Base-by-base conservation (phyloP, 1,140 invertebrate species). In the Macrobrachium nipponense region DNA sequence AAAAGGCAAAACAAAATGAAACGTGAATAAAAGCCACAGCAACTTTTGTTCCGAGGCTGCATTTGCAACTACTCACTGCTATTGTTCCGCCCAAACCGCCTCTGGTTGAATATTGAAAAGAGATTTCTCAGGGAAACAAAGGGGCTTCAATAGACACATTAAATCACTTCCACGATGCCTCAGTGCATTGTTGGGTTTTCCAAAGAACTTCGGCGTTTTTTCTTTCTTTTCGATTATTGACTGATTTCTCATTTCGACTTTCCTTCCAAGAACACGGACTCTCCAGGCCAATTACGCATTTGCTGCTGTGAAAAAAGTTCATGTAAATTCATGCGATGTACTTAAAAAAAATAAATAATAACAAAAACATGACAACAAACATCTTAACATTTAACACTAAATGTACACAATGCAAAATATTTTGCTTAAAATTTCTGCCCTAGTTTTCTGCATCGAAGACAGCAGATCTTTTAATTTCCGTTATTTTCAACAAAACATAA, bases 41-140 rank as follows among this genome's bases (percentile, higher is more conserved):
- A 83, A 77, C 60, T 44, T 66, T 79, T 14, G 75, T 78, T 72
- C 36, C n/a, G 18, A 44, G 82, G 12, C 20, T 78, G 82, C 82
- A 85, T 85, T 72, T 85, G 82, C 82, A 85, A 85, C 76, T 85
- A 70, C 82, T 79, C 77, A 60, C 59, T 51, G 17, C 82, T 76
- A 85, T 85, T 85, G 82, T 85, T 70, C 72, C 43, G 76, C 70
- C 84, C 84, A 86, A 86, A 86, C 84, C 84, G 77, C 84, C 77
- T 80, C 84, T 73, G 84, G 84, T 73, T 86, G 84, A 80, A 86
- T 86, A 86, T 86, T 86, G 84, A 86, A 86, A 86, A 86, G 84
- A 86, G 84, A 86, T 86, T 86, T 86, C 84, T 86, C 84, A 80
- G 84, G 51, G 84, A 86, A 86, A 86, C 84, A 86, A 86, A 86